These are phyloP conservation scores for Astreopora myriophthalma DNA, from an alignment of 64 coral and sea anemone species.

Conservation along the genomic window DNA sequence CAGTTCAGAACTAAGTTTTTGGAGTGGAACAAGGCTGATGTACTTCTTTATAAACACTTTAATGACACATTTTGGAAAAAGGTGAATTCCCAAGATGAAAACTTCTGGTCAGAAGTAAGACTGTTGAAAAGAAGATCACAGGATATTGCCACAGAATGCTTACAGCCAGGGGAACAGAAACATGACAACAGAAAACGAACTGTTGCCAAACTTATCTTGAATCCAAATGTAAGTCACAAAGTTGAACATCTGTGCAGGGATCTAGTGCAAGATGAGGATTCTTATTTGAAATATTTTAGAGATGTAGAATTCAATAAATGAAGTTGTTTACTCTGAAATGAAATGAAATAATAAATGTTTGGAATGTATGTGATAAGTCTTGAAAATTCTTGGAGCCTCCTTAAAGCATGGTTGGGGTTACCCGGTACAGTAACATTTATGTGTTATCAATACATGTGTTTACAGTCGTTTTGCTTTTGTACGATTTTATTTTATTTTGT, in stretches of 20 bases:
- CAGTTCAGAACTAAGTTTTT: conserved; percentile 44
- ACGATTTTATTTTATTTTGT: no score
- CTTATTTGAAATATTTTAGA: conserved; percentile 14
- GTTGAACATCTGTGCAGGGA: not conserved
- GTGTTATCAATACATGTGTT: no score
- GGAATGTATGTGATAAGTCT: no score
- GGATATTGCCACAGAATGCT: conserved; percentile 41
- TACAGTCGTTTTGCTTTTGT: no score
- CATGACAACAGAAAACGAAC: not conserved
- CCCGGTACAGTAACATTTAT: no score
- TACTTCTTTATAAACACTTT: conserved; percentile 57
- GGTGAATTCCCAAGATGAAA: conserved; percentile 24
- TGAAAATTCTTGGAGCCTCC: no score
- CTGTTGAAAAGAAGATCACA: conserved; percentile 36
- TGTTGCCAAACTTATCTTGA: not conserved
- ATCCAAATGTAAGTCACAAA: not conserved
- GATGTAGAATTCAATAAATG: not conserved
- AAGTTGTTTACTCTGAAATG: no score
- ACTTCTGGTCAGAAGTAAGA: conserved; percentile 65
- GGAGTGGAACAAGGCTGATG: conserved; percentile 65
- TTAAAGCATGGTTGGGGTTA: no score
- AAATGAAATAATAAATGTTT: no score
- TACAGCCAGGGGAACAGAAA: conserved; percentile 34
- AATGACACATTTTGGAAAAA: conserved; percentile 72
- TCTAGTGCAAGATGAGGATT: conserved; percentile 22